These are phyloP conservation scores for Adoxophyes honmai DNA, from an alignment of 1,140 invertebrate species.

Conservation along the genomic window DNA sequence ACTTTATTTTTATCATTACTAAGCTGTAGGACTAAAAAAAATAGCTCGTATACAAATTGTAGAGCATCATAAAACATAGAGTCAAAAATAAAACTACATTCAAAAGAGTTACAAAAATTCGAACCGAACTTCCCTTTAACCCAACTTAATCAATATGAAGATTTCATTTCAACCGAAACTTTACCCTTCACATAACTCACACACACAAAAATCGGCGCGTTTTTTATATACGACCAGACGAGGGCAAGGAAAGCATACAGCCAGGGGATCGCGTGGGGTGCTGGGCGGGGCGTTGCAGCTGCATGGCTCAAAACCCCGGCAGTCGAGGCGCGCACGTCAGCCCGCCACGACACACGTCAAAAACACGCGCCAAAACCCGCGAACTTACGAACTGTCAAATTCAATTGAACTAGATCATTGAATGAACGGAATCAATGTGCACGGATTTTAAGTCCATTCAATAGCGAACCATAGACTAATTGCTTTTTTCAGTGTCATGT, in stretches of 20 bases:
- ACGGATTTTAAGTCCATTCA: background rate
- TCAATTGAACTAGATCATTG: slow-evolving; percentile 1
- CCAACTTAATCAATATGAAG: background rate
- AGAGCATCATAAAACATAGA: too few species aligned
- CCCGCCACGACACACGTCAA: slow-evolving; percentile 33
- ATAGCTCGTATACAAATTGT: too few species aligned
- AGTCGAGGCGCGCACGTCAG: slow-evolving; percentile 60
- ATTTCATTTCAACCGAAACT: slow-evolving; percentile 6
- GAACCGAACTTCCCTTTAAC: background rate
- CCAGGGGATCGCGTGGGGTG: slow-evolving; percentile 49
- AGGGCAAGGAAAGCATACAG: slow-evolving; percentile 48
- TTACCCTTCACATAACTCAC: slow-evolving; percentile 12
- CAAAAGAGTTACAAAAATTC: background rate
- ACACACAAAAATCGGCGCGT: background rate
- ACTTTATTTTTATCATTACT: too few species aligned
- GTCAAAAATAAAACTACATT: too few species aligned
- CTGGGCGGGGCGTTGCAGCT: slow-evolving; percentile 67
- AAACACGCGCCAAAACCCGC: background rate
- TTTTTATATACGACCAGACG: slow-evolving; percentile 54
- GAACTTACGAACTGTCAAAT: slow-evolving; percentile 11
- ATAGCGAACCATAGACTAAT: background rate
- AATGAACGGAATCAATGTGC: background rate
- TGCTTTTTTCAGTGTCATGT: background rate
- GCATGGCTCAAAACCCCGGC: slow-evolving; percentile 52
- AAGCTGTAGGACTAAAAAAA: too few species aligned